These are phyloP conservation scores for Eumacrocentrus americanus DNA, from an alignment of 2,888 invertebrate genomes.

Conservation along the genomic window DNA sequence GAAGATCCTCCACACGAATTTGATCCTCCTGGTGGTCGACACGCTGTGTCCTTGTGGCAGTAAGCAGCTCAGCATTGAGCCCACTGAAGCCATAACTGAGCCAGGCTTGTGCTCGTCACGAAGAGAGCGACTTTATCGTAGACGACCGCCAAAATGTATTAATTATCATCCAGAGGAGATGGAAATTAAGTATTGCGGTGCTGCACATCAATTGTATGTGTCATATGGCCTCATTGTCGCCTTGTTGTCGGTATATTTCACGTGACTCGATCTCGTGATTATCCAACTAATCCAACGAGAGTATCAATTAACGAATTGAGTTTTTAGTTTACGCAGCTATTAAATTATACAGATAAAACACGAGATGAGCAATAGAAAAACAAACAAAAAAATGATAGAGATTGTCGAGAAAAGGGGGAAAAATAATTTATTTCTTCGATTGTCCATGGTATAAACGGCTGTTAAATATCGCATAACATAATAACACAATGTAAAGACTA, in stretches of 20 bases:
- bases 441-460: slow-evolving; percentile 31
- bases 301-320: slow-evolving; percentile 6
- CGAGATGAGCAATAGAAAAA: slow-evolving; percentile 22
- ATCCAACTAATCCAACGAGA: slow-evolving; percentile 25
- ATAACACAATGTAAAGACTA: slow-evolving; percentile 27
- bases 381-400: slow-evolving; percentile 5
- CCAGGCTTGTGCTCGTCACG: slow-evolving; percentile 56
- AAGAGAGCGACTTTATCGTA: slow-evolving; percentile 72
- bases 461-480: slow-evolving; percentile 34
- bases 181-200: slow-evolving; percentile 61
- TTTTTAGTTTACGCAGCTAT: slow-evolving; percentile 21
- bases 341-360: background rate
- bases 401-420: background rate
- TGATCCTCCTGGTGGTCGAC: slow-evolving; percentile 87
- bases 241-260: slow-evolving; percentile 37
- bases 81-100: slow-evolving; percentile 63
- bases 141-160: slow-evolving; percentile 80
- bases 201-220: slow-evolving; percentile 25
- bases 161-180: slow-evolving; percentile 85
- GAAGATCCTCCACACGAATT: slow-evolving; percentile 88
- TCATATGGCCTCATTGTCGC: slow-evolving; percentile 37
- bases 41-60: slow-evolving; percentile 87
- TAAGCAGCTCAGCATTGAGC: slow-evolving; percentile 82
- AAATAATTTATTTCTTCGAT: slow-evolving; percentile 27
- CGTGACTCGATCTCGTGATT: slow-evolving; percentile 40